Base-by-base conservation (phyloP, 2,888 invertebrate genomes). In the Pseudanteris insignis region DNA sequence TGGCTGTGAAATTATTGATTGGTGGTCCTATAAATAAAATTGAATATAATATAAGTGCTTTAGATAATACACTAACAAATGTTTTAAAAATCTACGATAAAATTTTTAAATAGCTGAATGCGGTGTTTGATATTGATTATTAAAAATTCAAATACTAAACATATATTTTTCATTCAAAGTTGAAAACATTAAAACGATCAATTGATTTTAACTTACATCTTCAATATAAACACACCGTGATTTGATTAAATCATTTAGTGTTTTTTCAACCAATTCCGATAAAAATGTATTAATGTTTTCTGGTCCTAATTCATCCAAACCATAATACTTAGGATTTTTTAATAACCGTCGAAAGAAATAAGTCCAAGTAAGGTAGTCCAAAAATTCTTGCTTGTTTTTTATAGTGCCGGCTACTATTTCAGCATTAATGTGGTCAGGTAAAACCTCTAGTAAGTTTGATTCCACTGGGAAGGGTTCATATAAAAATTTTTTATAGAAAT, bases 401-500 rank as follows among this genome's bases (percentile, higher is more conserved):
- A 99, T 91, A 0, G 96, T 97, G 46, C 96, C 96, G 13, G 97
- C 94, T 0, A 96, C 94, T 64, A 92, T 87, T 81, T 99, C 99
- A 0, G 99, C 99, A 81, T 99, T 99, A 65, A 98, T 84, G 81
- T 99, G 99, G 81, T 99, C 98, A 0, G 97, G 89, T 44, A 99
- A 78, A 0, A 96, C 97, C 48, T 88, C 87, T 3, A 97, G 82
- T 29, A 99, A 81, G 75, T 92, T 96, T 0, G 98, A 98, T 80
- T 99, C 99, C 0, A 99, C 98, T 0, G 99, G 99, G 82, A 99
- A 99, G 0, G 99, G 99, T 78, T 99, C 97, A 81, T 99, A 98
- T 0, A 99, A 83, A 83, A 99, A 99, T 79, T 96, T 96, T 78
- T 96, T 96, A 83, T 99, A 99, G 83, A 98, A 99, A 78, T 93